Evolutionary conservation across 2,797 vertebrate species (phyloP).

Genomic region (Sebastes elongatus): DNA sequence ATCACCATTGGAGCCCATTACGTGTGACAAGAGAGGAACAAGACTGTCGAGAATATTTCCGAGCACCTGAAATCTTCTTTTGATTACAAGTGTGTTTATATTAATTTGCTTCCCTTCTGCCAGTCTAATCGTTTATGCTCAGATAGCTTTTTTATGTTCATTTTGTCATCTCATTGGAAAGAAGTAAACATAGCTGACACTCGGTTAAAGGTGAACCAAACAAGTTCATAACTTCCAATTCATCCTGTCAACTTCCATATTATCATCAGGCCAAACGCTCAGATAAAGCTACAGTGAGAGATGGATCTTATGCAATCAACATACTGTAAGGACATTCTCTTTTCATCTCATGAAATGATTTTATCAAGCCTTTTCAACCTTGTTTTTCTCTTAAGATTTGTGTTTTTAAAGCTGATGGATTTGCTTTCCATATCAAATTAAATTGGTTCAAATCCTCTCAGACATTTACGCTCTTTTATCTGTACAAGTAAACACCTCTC

Average conservation of each 20-base stretch:
- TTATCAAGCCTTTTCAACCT: conserved; percentile 1
- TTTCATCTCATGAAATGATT: conserved; percentile 7
- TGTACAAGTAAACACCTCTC: conserved; percentile 26
- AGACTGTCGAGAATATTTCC: conserved; percentile 24
- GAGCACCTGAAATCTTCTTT: conserved; percentile 25
- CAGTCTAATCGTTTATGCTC: conserved; percentile 28
- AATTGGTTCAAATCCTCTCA: conserved; percentile 45
- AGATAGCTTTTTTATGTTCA: conserved; percentile 17
- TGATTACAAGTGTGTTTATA: conserved; percentile 31
- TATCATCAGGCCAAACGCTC: not conserved
- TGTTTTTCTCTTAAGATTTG: conserved; percentile 11
- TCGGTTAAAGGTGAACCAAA: conserved; percentile 48
- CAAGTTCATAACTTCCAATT: conserved; percentile 29
- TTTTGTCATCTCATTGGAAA: conserved; percentile 20
- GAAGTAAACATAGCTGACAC: conserved; percentile 36
- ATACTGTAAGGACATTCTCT: not conserved
- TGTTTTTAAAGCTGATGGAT: not conserved
- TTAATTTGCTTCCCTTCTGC: conserved; percentile 16
- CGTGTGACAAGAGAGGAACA: conserved; percentile 4
- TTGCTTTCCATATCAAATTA: conserved; percentile 48
- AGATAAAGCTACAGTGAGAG: not conserved
- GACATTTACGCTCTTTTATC: conserved; percentile 28
- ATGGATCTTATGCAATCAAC: not conserved
- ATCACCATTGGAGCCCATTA: conserved; percentile 27
- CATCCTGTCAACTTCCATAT: conserved; percentile 17